Conservation (phyloP, 2,888 invertebrate genomes). For the Mylabris sibirica region DNA sequence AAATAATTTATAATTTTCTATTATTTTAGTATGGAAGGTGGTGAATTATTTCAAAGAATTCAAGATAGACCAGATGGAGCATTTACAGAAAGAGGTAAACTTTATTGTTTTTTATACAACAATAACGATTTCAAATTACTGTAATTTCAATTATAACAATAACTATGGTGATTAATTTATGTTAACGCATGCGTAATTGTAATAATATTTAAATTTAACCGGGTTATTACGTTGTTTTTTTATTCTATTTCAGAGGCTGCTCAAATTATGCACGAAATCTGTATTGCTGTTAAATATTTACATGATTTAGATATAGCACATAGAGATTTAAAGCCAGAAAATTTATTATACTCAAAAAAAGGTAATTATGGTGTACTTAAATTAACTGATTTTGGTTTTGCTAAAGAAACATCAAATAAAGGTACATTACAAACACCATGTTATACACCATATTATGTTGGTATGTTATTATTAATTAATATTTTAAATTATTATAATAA, state of each 20-base stretch:
- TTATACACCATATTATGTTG: conserved; percentile 99
- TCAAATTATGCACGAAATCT: conserved; percentile 95
- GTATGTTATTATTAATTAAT: conserved; percentile 58
- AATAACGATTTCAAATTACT: background rate
- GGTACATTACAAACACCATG: conserved; percentile 97
- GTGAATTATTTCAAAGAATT: conserved; percentile 96
- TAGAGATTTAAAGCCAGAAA: conserved; percentile 97
- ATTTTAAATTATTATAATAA: background rate
- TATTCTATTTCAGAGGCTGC: conserved; percentile 78
- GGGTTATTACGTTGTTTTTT: background rate
- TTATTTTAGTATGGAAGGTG: conserved; percentile 88
- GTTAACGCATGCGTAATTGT: background rate
- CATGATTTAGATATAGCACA: conserved; percentile 97
- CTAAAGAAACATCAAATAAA: conserved; percentile 87
- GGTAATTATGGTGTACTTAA: conserved; percentile 85
- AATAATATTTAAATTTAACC: background rate
- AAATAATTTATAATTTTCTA: conserved; percentile 25
- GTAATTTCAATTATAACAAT: background rate
- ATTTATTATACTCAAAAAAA: conserved; percentile 85
- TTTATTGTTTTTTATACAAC: background rate
- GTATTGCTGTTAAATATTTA: conserved; percentile 90
- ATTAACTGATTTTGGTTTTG: conserved; percentile 99
- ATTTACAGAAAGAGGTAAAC: conserved; percentile 88
- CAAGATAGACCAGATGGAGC: conserved; percentile 94
- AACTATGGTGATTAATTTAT: conserved; percentile 10